Conservation (phyloP, 2,797 vertebrate species). For the Echeneis naucrates region DNA sequence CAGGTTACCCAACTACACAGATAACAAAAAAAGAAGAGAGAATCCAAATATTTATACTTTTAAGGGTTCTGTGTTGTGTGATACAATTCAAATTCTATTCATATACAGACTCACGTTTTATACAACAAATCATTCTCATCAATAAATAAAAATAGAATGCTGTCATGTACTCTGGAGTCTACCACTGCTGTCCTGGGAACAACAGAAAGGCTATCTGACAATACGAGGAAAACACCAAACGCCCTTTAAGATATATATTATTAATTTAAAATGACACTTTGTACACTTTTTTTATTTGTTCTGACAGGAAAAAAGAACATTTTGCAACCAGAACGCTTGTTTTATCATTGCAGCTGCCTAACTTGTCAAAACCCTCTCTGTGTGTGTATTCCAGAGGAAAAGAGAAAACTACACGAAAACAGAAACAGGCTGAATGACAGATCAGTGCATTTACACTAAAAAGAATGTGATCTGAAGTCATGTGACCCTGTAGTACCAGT, state of each 20-base stretch:
- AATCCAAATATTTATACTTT: constrained; percentile 85
- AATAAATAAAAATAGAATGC: constrained; percentile 91
- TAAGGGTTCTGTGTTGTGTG: constrained; percentile 80
- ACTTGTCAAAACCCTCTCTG: constrained; percentile 60
- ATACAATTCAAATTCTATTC: constrained; percentile 87
- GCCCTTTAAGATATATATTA: constrained; percentile 87
- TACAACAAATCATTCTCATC: constrained; percentile 85
- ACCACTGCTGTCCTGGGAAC: constrained; percentile 83
- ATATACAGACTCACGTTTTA: constrained; percentile 87
- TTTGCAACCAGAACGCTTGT: constrained; percentile 77
- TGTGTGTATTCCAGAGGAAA: constrained; percentile 30
- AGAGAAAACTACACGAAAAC: too few relatives aligned
- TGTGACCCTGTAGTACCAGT: constrained; percentile 77
- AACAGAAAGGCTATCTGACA: constrained; percentile 86
- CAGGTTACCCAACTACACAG: constrained; percentile 88
- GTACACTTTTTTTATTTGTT: constrained; percentile 82
- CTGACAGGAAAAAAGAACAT: constrained; percentile 64
- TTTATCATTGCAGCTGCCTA: constrained; percentile 85
- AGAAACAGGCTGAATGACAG: constrained; percentile 51
- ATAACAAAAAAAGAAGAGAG: constrained; percentile 83
- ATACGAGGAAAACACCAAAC: constrained; percentile 87
- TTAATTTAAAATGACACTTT: constrained; percentile 86
- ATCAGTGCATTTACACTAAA: constrained; percentile 58
- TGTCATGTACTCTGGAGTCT: constrained; percentile 85
- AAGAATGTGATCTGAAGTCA: constrained; percentile 53